A percentile compares a stretch with the other conserved stretches of the same genome.
These are phyloP conservation scores for Zalophus californianus DNA, from an alignment of 2,797 vertebrate species.

Conservation along the genomic window DNA sequence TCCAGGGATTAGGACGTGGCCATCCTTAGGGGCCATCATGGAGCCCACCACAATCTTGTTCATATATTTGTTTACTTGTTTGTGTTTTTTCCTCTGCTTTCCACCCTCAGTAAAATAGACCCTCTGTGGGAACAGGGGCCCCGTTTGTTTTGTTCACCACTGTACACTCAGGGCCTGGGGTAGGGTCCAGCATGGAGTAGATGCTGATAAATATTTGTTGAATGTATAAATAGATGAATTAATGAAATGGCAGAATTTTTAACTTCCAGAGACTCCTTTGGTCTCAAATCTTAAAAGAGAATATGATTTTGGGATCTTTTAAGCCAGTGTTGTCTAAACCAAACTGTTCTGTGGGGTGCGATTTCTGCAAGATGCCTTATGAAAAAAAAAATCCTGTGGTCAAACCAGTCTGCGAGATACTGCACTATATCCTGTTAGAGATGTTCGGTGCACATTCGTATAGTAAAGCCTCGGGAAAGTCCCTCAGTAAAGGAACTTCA, in stretches of 20 bases:
- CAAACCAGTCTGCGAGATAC: not conserved
- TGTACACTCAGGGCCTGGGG: not conserved
- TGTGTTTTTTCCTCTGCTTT: not conserved
- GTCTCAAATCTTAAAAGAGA: not conserved
- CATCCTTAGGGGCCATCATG: not conserved
- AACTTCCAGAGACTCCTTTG: not conserved
- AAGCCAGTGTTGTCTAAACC: not conserved
- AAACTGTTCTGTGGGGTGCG: not conserved
- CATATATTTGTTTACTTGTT: not conserved
- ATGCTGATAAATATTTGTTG: not conserved
- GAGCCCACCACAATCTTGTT: conserved; percentile 28
- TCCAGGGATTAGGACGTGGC: not conserved
- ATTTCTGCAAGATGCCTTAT: conserved; percentile 1
- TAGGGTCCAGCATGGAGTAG: not conserved
- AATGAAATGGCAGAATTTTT: conserved; percentile 29
- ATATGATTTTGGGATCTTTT: not conserved
- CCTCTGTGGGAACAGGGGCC: not conserved
- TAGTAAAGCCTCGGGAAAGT: not conserved
- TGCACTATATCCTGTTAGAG: not conserved
- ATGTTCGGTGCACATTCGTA: not conserved
- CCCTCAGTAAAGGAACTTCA: not conserved
- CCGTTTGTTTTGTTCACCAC: not conserved
- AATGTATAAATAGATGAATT: not conserved
- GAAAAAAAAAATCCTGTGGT: not conserved
- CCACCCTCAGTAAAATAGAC: not conserved